Base-by-base conservation (phyloP, 2,113 vertebrate genomes). In the Xiphophorus hellerii region DNA sequence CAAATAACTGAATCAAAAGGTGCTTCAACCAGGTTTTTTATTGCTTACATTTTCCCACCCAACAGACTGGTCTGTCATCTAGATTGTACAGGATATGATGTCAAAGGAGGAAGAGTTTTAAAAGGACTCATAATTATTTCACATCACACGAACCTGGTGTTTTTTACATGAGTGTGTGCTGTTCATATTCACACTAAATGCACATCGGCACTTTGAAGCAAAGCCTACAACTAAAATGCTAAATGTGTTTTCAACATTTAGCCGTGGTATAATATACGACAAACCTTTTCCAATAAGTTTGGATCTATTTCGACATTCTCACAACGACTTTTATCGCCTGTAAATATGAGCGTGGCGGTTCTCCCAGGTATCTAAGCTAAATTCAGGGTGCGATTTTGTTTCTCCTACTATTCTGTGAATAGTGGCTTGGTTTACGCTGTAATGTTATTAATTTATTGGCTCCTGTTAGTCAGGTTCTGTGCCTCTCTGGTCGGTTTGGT, bases 181-280 rank as follows among this genome's bases (percentile, higher is more conserved):
- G 22, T 58, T 25, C 22, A 58, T n/a, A 58, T 58, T 58, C 51
- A 58, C 51, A 9, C 17, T 2, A 77, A 78, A 87, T 27, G 75
- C 87, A 87, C 87, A 84, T 69, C 35, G 44, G 86, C 92, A 90
- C 90, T 92, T 90, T 92, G 65, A 75, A 84, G 66, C 69, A 29
- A 28, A 42, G 28, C 8, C 17, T 30, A 70, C 63, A 63, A 28
- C 48, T 22, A 37, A 60, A 12, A 74, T 7, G 54, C 39, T 66
- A 69, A 70, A 63, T 72, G 54, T 29, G 61, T 74, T 64, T 65
- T 15, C 17, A 8, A 7, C 63, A 0, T 63, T 11, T 68, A 31
- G 5, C 33, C 69, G 60, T 71, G 71, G 30, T 25, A n/a, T 64
- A 30, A 29, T 22, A 35, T 73, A 77, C 25, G 62, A 39, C 39